A percentile compares a stretch with the other conserved stretches of the same genome.
Evolutionary conservation across 2,113 vertebrate species (phyloP).

Genomic region (Edolisoma coerulescens): DNA sequence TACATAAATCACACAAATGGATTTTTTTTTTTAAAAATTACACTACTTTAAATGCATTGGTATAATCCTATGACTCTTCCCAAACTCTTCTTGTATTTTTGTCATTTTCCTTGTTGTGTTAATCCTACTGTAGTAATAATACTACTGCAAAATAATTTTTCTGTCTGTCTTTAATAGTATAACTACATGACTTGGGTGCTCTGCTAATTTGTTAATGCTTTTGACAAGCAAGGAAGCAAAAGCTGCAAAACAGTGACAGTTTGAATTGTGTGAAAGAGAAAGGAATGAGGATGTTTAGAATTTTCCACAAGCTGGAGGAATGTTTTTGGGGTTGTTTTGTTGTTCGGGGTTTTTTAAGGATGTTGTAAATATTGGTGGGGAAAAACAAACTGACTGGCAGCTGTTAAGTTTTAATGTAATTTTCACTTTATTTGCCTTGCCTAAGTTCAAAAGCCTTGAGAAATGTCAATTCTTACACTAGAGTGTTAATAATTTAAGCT

Average conservation of each 20-base stretch:
- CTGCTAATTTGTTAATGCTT: not conserved
- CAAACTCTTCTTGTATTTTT: not conserved
- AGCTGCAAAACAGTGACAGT: not conserved
- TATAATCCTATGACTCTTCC: not conserved
- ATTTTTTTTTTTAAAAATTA: not conserved
- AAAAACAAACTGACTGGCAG: not conserved
- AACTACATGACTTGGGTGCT: not conserved
- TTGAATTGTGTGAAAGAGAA: not conserved
- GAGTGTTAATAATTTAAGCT: not conserved
- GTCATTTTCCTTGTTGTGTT: not conserved
- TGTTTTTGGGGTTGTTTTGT: not conserved
- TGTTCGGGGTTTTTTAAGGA: not conserved
- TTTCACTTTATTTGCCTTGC: not conserved
- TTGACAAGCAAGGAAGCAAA: conserved; percentile 21
- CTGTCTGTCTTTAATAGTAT: not conserved
- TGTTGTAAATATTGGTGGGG: not conserved
- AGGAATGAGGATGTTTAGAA: not conserved
- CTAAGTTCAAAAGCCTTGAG: not conserved
- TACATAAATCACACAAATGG: conserved; percentile 5
- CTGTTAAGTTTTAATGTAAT: not conserved
- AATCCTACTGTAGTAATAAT: conserved; percentile 34
- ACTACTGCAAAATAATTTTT: conserved; percentile 26
- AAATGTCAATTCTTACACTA: not conserved
- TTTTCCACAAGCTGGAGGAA: not conserved
- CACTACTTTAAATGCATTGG: not conserved